Evolutionary conservation across 2,888 invertebrate species (phyloP).

Genomic region (Petrolisthes manimaculis): DNA sequence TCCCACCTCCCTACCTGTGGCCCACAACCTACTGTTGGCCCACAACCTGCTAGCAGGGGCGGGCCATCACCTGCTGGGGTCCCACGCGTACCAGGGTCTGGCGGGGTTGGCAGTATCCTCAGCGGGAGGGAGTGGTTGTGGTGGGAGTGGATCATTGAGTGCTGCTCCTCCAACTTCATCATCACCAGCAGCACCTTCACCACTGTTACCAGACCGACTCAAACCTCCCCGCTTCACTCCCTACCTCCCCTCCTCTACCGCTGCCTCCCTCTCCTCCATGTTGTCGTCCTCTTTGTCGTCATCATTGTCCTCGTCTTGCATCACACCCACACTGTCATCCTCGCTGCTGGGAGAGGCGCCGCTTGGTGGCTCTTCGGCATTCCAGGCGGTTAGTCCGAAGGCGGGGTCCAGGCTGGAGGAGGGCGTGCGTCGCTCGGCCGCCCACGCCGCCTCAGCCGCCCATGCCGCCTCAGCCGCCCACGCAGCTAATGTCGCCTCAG

Average conservation of each 20-base stretch:
- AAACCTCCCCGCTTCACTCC: constrained; percentile 66
- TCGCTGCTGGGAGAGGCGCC: constrained; percentile 63
- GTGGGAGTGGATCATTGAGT: constrained; percentile 54
- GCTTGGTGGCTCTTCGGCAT: constrained; percentile 64
- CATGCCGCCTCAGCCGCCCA: constrained; percentile 72
- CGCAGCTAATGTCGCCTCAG: constrained; percentile 76
- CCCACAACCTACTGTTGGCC: constrained; percentile 85
- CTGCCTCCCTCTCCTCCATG: constrained; percentile 64
- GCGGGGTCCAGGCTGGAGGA: constrained; percentile 65
- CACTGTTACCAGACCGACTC: constrained; percentile 64
- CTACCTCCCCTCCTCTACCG: constrained; percentile 64
- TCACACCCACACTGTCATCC: constrained; percentile 64
- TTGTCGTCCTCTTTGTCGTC: constrained; percentile 63
- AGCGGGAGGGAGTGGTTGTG: constrained; percentile 34
- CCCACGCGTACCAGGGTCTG: constrained; percentile 75
- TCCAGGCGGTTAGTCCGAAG: constrained; percentile 66
- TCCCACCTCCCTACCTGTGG: constrained; percentile 69
- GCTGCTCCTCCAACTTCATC: constrained; percentile 63
- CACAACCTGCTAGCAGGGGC: constrained; percentile 76
- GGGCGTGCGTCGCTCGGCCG: constrained; percentile 68
- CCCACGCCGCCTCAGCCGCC: constrained; percentile 71
- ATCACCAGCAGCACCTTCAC: constrained; percentile 63
- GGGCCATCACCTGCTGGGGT: constrained; percentile 79
- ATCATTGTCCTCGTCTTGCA: constrained; percentile 59
- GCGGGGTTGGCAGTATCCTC: constrained; percentile 73